Conservation (phyloP, 2,113 vertebrate species). For the Phalacrocorax aristotelis region DNA sequence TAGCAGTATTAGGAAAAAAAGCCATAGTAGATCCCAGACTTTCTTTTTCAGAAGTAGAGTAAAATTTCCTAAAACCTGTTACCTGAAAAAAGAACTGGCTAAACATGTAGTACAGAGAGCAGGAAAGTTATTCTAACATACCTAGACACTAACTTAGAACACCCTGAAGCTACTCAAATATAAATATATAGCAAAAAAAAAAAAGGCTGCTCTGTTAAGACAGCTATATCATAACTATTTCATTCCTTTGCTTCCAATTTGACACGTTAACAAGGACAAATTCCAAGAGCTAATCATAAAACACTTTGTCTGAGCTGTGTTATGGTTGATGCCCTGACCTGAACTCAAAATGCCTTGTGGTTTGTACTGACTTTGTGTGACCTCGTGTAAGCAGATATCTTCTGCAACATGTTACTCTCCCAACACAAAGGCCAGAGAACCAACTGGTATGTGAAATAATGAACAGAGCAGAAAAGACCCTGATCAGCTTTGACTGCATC, state of each 20-base stretch:
- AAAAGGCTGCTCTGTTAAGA: neutral
- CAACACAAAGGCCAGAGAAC: neutral
- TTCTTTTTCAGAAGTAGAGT: neutral
- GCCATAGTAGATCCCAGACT: neutral
- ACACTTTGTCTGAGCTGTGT: neutral
- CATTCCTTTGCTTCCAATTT: neutral
- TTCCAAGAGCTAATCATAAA: neutral
- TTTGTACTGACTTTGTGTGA: slow-evolving; percentile 46
- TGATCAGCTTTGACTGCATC: neutral
- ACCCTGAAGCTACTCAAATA: neutral
- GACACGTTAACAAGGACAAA: neutral
- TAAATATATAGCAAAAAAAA: neutral
- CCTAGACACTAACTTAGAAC: neutral
- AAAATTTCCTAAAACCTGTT: neutral
- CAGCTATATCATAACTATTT: neutral
- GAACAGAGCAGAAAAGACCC: neutral
- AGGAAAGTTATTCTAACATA: neutral
- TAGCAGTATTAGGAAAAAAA: neutral
- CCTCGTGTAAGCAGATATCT: slow-evolving; percentile 22
- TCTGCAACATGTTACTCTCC: neutral
- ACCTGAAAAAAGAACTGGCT: neutral
- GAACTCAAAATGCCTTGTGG: neutral
- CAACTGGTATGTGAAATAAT: neutral
- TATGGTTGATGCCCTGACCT: neutral
- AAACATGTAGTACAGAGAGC: neutral